Conservation (phyloP, 1,140 invertebrate genomes). For the Macrobrachium rosenbergii region DNA sequence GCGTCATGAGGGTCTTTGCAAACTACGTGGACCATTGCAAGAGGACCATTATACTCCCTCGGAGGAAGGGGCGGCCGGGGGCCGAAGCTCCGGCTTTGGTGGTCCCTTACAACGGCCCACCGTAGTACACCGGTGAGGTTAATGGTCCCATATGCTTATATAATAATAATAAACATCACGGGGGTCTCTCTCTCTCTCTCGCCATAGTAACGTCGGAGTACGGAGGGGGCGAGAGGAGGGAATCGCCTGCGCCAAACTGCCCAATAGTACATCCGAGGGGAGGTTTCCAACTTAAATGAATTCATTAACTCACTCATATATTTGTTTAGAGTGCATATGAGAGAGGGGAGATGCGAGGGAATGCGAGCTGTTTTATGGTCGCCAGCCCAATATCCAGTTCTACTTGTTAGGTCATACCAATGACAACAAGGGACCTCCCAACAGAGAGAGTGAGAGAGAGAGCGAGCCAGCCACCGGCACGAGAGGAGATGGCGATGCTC, state of each 20-base stretch:
- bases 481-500: neutral
- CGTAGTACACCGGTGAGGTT: constrained; percentile 31
- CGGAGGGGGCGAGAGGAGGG: neutral
- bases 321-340: constrained; percentile 41
- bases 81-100: neutral
- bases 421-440: too few relatives aligned
- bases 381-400: too few relatives aligned
- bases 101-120: neutral
- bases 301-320: constrained; percentile 45
- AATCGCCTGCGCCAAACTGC: constrained; percentile 30
- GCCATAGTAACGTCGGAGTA: neutral
- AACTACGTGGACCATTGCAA: too few relatives aligned
- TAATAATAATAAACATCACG: constrained; percentile 60
- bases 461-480: neutral
- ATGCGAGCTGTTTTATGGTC: neutral
- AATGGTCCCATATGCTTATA: constrained; percentile 61
- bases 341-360: neutral
- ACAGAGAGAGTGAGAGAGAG: constrained; percentile 11
- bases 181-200: neutral
- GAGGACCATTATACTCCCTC: too few relatives aligned
- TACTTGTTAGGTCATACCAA: too few relatives aligned
- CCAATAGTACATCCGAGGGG: constrained; percentile 27
- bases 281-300: constrained; percentile 54
- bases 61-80: neutral
- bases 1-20: too few relatives aligned